Base-by-base conservation (phyloP, 2,888 invertebrate genomes). In the Yponomeuta sedellus region DNA sequence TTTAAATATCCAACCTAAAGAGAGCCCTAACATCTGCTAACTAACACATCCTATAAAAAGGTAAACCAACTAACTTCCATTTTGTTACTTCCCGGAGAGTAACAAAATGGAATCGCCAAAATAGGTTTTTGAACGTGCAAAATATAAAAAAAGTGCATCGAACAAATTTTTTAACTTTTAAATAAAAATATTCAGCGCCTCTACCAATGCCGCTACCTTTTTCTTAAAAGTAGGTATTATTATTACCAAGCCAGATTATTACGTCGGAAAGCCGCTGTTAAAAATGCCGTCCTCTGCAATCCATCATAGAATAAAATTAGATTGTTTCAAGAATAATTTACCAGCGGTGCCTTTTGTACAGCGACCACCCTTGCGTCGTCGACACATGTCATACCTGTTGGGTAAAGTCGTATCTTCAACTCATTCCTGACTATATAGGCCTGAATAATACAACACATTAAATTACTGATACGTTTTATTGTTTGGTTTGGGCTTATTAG, bases 301-400 rank as follows among this genome's bases (percentile, higher is more conserved):
- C 77, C 78, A 80, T 78, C 79, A 79, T 84, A 71, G 72, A 70
- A 72, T 75, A 72, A 75, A 57, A 40, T 66, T 62, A 64, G 11
- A 78, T 80, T 80, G 75, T 75, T 80, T 80, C 78, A 81, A 83
- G 83, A 66, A 4, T 75, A 82, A 92, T 94, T 95, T 97, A 98
- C 98, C 98, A 93, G 98, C 98, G 91, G 98, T 98, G 95, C 98
- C 98, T 94, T 97, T 97, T 85, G 97, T 97, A 94, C 98, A 98
- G 93, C 97, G 96, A 90, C 97, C 97, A 92, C 97, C 97, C 94
- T 97, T 97, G 92, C 97, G 94, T 88, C 97, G 95, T 83, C 98
- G 96, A 94, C 98, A 98, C 97, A 98, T 97, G 95, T 98, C 98
- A 93, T 97, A 97, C 96, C 97, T 97, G 95, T 92, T 92, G 92